phyloP scores from a whole-genome alignment of 2,113 vertebrate genomes.

The Dasypus novemcinctus region DNA sequence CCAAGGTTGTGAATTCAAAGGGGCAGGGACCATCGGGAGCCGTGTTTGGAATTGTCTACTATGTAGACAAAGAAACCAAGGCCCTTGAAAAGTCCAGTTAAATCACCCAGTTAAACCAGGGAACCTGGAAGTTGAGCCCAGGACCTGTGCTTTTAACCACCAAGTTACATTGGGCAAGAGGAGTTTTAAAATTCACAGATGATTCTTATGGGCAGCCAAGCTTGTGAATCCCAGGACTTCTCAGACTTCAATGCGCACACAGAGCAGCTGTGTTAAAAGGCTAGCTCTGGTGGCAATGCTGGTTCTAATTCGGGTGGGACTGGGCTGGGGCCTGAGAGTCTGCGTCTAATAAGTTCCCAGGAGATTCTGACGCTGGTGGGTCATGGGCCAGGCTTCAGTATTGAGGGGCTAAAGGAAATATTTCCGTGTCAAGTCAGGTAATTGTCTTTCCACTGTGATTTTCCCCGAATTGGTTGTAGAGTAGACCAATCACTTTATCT shows the following conservation, averaged over 20 bases:
- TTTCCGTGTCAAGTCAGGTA: not conserved
- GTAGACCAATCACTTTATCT: not conserved
- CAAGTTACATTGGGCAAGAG: not conserved
- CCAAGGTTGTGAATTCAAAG: too few relatives aligned
- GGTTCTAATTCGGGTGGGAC: not conserved
- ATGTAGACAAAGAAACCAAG: not conserved
- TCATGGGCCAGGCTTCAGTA: not conserved
- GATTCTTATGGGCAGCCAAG: not conserved
- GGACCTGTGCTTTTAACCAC: not conserved
- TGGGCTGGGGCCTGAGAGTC: not conserved
- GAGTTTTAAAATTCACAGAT: not conserved
- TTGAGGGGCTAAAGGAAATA: not conserved
- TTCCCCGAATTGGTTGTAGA: not conserved
- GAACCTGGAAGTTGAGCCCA: not conserved
- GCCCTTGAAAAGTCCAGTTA: not conserved
- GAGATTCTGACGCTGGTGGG: not conserved
- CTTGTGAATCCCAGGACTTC: not conserved
- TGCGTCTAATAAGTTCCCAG: not conserved
- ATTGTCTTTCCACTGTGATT: not conserved
- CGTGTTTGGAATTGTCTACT: not conserved
- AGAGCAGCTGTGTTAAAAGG: not conserved
- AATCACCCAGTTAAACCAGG: not conserved
- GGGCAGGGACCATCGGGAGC: too few relatives aligned
- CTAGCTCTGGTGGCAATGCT: not conserved
- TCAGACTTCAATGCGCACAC: not conserved